These are phyloP conservation scores for Loripinus fragilis DNA, from an alignment of 2,888 invertebrate genomes.

Conservation along the genomic window DNA sequence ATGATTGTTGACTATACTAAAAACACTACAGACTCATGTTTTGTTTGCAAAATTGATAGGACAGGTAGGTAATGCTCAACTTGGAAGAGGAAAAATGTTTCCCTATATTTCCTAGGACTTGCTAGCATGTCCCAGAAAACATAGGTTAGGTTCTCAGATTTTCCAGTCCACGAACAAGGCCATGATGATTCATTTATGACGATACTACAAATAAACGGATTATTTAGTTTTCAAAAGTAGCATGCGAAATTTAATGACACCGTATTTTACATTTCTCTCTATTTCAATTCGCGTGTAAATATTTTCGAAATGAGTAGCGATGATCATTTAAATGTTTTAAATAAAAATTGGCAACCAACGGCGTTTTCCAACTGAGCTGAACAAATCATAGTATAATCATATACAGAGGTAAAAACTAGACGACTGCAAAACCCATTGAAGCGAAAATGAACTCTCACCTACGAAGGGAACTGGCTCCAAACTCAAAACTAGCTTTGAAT, in stretches of 20 bases:
- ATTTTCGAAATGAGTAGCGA: conserved; percentile 2
- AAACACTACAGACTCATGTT: too few species aligned
- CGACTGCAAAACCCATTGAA: conserved; percentile 22
- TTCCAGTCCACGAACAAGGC: not conserved
- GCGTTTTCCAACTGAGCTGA: conserved; percentile 34
- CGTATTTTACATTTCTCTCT: conserved; percentile 3
- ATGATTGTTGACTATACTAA: too few species aligned
- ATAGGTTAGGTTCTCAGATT: too few species aligned
- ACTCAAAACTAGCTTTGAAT: conserved; percentile 16
- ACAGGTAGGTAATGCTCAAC: too few species aligned
- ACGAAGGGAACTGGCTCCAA: conserved; percentile 30
- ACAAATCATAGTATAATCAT: conserved; percentile 33
- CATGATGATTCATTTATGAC: not conserved
- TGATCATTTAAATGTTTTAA: conserved; percentile 24
- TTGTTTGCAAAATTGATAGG: too few species aligned
- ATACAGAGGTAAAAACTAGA: conserved; percentile 24
- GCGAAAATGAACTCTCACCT: conserved; percentile 32
- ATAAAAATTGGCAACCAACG: conserved; percentile 31
- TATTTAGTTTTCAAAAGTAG: not conserved
- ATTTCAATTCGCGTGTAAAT: conserved; percentile 18
- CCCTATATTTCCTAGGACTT: too few species aligned
- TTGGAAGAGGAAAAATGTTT: too few species aligned
- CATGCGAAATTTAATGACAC: conserved; percentile 16
- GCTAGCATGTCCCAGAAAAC: too few species aligned
- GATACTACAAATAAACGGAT: not conserved